phyloP scores from a whole-genome alignment of 2,888 invertebrate species.

The Epinotia ramella region DNA sequence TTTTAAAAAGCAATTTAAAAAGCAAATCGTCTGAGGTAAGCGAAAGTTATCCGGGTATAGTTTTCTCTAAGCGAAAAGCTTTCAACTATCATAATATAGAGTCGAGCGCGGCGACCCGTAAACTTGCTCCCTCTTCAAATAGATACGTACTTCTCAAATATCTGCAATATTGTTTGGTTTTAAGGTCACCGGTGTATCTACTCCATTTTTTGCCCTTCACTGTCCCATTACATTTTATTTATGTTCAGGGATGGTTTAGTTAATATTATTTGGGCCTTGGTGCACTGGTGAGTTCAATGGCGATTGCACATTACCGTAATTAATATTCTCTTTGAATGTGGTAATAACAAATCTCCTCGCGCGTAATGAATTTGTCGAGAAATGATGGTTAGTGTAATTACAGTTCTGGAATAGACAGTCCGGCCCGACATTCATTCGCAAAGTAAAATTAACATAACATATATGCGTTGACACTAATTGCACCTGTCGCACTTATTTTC shows the following conservation, averaged over 20 bases:
- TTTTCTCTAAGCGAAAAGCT: conserved; percentile 61
- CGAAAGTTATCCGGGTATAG: conserved; percentile 59
- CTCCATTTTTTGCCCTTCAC: conserved; percentile 16
- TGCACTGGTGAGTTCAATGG: conserved; percentile 28
- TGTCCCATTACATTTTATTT: conserved; percentile 37
- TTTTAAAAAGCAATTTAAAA: conserved; percentile 30
- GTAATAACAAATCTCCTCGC: conserved; percentile 26
- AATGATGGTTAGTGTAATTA: conserved; percentile 40
- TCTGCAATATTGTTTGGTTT: conserved; percentile 59
- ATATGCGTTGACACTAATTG: neutral
- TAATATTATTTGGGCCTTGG: conserved; percentile 24
- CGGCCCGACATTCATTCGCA: conserved; percentile 46
- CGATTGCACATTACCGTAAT: conserved; percentile 36
- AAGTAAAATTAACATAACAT: conserved; percentile 53
- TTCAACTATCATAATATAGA: conserved; percentile 56
- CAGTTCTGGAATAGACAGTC: conserved; percentile 36
- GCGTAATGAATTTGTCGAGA: conserved; percentile 34
- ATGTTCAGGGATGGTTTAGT: conserved; percentile 13
- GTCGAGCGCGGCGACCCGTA: conserved; percentile 66
- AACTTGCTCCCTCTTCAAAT: conserved; percentile 63
- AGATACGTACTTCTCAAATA: conserved; percentile 59
- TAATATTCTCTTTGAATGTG: conserved; percentile 37
- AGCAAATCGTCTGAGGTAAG: conserved; percentile 26
- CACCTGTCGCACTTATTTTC: conserved; percentile 6
- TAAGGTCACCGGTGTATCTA: conserved; percentile 42